Base-by-base conservation (phyloP, 2,113 vertebrate species). In the Bufo bufo region DNA sequence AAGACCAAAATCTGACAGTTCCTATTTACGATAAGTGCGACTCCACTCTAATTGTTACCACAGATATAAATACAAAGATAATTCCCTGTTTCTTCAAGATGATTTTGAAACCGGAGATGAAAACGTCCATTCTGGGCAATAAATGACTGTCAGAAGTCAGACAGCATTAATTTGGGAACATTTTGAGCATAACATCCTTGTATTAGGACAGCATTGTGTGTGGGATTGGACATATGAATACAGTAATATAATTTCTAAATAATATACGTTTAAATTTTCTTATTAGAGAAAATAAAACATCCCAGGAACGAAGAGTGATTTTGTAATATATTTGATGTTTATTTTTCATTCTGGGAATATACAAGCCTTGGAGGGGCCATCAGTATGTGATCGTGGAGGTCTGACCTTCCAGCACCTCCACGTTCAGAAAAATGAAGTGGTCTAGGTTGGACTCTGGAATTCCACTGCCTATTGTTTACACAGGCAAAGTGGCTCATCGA, bases 1-100 rank as follows among this genome's bases (percentile, higher is more conserved):
- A 95, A 93, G 95, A 56, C 95, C 93, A 95, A 95, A 95, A 93
- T 92, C 91, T 95, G 95, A 95, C 94, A 94, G 94, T 95, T 94
- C 94, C 85, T 93, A 91, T 96, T 95, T 93, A 93, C 94, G 92
- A 94, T 95, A 96, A 96, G 93, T 95, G 95, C 92, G 20, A 14
- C 93, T 95, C 93, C 92, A 90, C 91, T 92, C 92, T 96, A 95
- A 95, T 94, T 94, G 93, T 95, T 95, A 94, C 94, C 94, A 95
- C 93, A 93, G 92, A 93, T 93, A 93, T 94, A 94, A 95, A 93
- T 92, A 90, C 93, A 93, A 94, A 95, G 91, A 90, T 93, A 94
- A 93, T 94, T 94, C 92, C 92, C 90, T 93, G 90, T 65, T 95
- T 92, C 91, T 95, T 91, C 90, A 87, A 92, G 92, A 89, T 93